Evolutionary conservation across 2,113 vertebrate species (phyloP).

Genomic region (cattle (Bos taurus)): ARS-UCD2.0 NC_037352.1:24350001-24350500

Average conservation of each 20-base stretch:
- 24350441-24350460: background rate
- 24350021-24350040: background rate
- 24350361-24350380: background rate
- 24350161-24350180: background rate
- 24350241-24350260: background rate
- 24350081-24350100: background rate
- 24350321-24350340: background rate
- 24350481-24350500: background rate
- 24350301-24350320: background rate
- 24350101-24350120: background rate
- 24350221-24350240: background rate
- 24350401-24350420: background rate
- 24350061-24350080: background rate
- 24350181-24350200: background rate
- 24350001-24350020: background rate
- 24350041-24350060: background rate
- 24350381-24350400: background rate
- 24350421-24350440: background rate
- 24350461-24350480: background rate
- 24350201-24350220: background rate
- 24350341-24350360: background rate
- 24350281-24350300: background rate
- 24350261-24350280: background rate
- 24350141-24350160: background rate
- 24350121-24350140: background rate